These are phyloP conservation scores for Chrysochloris asiatica DNA, from an alignment of 2,113 vertebrate species.

Conservation along the genomic window DNA sequence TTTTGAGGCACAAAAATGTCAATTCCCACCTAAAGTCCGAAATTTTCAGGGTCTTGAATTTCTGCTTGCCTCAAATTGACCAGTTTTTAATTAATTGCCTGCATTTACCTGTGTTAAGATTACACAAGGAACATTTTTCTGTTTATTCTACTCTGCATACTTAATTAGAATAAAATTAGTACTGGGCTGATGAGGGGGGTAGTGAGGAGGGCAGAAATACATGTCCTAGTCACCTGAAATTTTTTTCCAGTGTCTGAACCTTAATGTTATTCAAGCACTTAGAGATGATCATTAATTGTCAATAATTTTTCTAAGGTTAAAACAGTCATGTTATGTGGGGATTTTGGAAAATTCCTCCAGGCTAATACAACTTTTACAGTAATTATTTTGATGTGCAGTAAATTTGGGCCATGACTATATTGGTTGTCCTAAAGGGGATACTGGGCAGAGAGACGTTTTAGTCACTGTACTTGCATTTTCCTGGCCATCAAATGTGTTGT, in stretches of 20 bases:
- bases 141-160: not conserved
- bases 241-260: conserved; percentile 7
- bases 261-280: conserved; percentile 34
- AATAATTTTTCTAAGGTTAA: conserved; percentile 46
- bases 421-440: not conserved
- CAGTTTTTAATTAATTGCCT: not conserved
- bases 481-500: not conserved
- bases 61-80: not conserved
- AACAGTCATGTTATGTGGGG: conserved; percentile 16
- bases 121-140: not conserved
- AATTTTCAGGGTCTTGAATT: not conserved
- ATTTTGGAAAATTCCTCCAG: conserved; percentile 54
- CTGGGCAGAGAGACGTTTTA: not conserved
- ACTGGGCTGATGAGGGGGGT: not conserved
- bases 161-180: conserved; percentile 4
- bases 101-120: not conserved
- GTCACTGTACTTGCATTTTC: not conserved
- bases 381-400: not conserved
- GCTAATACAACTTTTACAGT: conserved; percentile 13
- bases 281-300: conserved; percentile 60
- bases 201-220: not conserved
- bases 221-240: not conserved
- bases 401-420: not conserved
- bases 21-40: not conserved
- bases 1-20: conserved; percentile 21